Evolutionary conservation across 2,888 invertebrate species (phyloP), one percentile per base, ranked within the genome.

Genomic region (Erebia epiphron): DNA sequence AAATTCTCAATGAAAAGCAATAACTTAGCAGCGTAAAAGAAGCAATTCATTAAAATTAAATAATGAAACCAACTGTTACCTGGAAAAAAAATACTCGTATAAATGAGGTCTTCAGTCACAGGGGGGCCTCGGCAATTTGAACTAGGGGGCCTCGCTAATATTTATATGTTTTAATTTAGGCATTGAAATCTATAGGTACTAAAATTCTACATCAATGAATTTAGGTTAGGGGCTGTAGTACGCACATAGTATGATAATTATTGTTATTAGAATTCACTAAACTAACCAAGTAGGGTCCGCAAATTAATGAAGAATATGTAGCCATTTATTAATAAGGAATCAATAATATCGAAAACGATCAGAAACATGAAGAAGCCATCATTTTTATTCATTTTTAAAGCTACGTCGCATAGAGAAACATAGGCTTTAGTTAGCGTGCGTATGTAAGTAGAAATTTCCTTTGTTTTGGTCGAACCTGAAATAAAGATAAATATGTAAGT

Each of bases 321-420:
- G 5, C 66, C 66, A 18, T 46, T 1, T 46, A 57, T 43, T n/a
- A 57, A 7, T 46, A 66, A 21, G 14, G 43, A n/a, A 46, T 66
- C 7, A 8, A 66, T 66, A 14, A 5, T 56, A 16, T 66, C 57
- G 8, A 57, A 21, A 21, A 66, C 7, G 16, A 66, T 43, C 14
- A 66, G 21, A 43, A 66, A 57, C 43, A 56, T 43, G 4, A 66
- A 21, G 1, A 66, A 21, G 1, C 66, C 66, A 13, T 66, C 66
- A 9, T 56, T 21, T 2, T 43, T 43, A 57, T 66, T 66, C 2
- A 21, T 46, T 56, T 10, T 66, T 21, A 21, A 21, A 56, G 43
- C 56, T 16, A 66, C 56, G 11, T 66, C 43, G 10, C 66, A 56
- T 21, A 56, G 14, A 46, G 16, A 43, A 1, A 66, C 66, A 57